These are phyloP conservation scores for Zootermopsis nevadensis DNA, from an alignment of 2,888 invertebrate genomes.

Conservation along the genomic window DNA sequence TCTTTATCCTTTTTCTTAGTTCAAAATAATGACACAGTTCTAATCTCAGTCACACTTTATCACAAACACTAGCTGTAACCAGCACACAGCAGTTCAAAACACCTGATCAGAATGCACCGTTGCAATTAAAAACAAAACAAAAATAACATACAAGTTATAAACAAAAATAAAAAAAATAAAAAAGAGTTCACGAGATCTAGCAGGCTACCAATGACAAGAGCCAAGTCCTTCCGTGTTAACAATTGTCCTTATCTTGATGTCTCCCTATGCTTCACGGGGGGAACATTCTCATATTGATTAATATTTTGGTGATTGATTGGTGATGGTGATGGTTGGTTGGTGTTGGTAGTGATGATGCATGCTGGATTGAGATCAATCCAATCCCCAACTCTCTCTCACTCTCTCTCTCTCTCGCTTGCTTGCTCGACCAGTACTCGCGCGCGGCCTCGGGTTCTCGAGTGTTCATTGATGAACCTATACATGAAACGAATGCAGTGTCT, in stretches of 20 bases:
- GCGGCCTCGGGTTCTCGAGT: neutral
- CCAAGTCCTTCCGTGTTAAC: neutral
- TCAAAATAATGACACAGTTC: neutral
- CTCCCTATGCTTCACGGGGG: neutral
- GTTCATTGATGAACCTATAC: constrained; percentile 48
- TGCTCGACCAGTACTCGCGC: neutral
- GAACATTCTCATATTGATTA: neutral
- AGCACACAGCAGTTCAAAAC: constrained; percentile 4
- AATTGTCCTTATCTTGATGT: neutral
- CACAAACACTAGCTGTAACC: constrained; percentile 6
- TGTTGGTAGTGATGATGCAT: constrained; percentile 34
- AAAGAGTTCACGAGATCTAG: neutral
- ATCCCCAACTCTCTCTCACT: constrained; percentile 1
- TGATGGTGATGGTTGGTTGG: constrained; percentile 26
- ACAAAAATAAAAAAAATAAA: neutral
- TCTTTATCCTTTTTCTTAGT: neutral
- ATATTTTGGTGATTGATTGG: constrained; percentile 16
- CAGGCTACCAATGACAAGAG: constrained; percentile 4
- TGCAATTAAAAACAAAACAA: neutral
- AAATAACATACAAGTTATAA: neutral
- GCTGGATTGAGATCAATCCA: no score
- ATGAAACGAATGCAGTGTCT: constrained; percentile 17
- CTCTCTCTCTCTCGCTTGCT: neutral
- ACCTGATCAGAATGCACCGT: neutral
- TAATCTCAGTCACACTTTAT: neutral